Base-by-base conservation (phyloP, 2,797 vertebrate genomes). In the Centroberyx gerrardi region DNA sequence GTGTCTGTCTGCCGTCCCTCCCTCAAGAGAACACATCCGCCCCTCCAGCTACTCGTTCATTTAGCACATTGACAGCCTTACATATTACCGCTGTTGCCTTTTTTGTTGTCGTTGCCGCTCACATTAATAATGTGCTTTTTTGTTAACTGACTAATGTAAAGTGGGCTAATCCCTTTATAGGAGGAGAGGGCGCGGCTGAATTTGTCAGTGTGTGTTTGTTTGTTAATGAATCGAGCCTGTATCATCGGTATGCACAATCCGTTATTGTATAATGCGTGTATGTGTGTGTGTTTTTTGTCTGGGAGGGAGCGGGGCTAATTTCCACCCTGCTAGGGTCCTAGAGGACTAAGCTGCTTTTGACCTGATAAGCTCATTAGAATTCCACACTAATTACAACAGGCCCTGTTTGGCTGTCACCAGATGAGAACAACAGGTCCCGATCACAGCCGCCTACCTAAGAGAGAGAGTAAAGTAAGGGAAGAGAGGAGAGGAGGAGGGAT, bases 311-410 rank as follows among this genome's bases (percentile, higher is more conserved):
- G 18, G 66, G 89, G 90, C 92, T 93, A 92, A 93, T 95, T 93
- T 94, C 91, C 82, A 90, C 87, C 90, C 87, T 87, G 90, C 87
- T 80, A 81, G 90, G 91, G 92, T 93, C 94, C 93, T 95, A 68
- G 80, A 93, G 94, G 91, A 93, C 90, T 91, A 93, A 93, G 94
- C 94, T 95, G 94, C 93, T 93, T 94, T 93, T 95, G 91, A 96
- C 95, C 93, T 89, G 94, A 95, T 95, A 95, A 95, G 93, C 94
- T 95, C 92, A 95, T 95, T 95, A 94, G 90, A 95, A 95, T 95
- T 95, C 92, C 92, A 78, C 90, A 90, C 92, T 95, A 95, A 95
- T 95, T 94, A 94, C 93, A 88, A 87, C 86, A 85, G 87, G 79
- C 89, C 86, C 85, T 75, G 84, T 87, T 94, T 89, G 78, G 85